Percentiles rank a stretch among this genome's conserved stretches.
Evolutionary conservation across 2,113 vertebrate species (phyloP).

Genomic region (Corythoichthys intestinalis): DNA sequence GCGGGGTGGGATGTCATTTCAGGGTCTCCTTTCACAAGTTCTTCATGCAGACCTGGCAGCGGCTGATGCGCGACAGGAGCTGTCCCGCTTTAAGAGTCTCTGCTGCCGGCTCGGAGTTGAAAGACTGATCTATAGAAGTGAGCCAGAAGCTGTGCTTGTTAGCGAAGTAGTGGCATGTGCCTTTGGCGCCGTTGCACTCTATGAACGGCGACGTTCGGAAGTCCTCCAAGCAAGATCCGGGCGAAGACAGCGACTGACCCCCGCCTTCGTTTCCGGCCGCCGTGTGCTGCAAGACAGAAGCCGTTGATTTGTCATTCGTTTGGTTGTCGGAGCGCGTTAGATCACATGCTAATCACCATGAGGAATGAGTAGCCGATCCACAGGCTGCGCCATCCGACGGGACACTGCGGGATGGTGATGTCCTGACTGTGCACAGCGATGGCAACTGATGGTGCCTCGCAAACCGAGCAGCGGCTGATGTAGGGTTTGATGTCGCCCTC

Average conservation of each 20-base stretch:
- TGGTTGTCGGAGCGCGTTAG: background rate
- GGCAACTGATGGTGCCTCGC: slow-evolving; percentile 91
- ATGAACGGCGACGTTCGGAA: slow-evolving; percentile 95
- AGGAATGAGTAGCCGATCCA: slow-evolving; percentile 99
- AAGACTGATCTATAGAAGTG: slow-evolving; percentile 80
- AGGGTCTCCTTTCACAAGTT: slow-evolving; percentile 78
- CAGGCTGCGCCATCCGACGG: slow-evolving; percentile 89
- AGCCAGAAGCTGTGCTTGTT: slow-evolving; percentile 99
- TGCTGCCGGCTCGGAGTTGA: slow-evolving; percentile 76
- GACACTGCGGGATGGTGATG: slow-evolving; percentile 89
- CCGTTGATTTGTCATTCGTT: background rate
- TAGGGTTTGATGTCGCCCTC: slow-evolving; percentile 87
- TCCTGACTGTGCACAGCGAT: slow-evolving; percentile 96
- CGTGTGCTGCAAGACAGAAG: slow-evolving; percentile 80
- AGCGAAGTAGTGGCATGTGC: slow-evolving; percentile 94
- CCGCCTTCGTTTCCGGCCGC: slow-evolving; percentile 92
- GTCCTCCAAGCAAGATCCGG: slow-evolving; percentile 95
- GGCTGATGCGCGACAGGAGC: slow-evolving; percentile 89
- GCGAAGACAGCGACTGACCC: slow-evolving; percentile 92
- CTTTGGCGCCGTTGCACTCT: slow-evolving; percentile 91
- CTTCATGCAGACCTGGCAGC: slow-evolving; percentile 99
- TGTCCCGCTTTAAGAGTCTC: slow-evolving; percentile 95
- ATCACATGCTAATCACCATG: slow-evolving; percentile 77
- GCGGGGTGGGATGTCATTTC: slow-evolving; percentile 3
- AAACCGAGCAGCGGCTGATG: slow-evolving; percentile 95